Conservation (phyloP, 2,888 invertebrate genomes). For the Brachyptera putata region DNA sequence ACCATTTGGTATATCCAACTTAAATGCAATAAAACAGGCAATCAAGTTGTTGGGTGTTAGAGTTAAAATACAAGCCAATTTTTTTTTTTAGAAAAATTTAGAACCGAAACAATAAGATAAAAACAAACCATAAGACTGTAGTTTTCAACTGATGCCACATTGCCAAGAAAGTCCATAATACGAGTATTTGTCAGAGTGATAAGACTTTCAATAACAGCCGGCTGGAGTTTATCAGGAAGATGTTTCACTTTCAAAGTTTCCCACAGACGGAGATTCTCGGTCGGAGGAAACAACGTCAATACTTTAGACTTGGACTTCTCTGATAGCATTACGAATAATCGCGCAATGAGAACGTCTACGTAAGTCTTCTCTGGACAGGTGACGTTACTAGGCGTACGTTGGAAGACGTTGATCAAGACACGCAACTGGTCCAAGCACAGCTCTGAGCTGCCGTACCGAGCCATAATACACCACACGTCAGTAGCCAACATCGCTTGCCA, state of each 20-base stretch:
- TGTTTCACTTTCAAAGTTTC: conserved; percentile 17
- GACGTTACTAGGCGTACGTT: not conserved
- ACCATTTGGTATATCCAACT: no score
- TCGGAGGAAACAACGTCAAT: conserved; percentile 19
- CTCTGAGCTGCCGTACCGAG: conserved; percentile 31
- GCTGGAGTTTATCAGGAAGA: conserved; percentile 21
- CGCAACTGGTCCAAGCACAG: conserved; percentile 29
- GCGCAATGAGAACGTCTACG: conserved; percentile 11
- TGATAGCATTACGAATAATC: conserved; percentile 29
- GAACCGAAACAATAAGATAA: not conserved
- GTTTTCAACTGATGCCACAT: not conserved
- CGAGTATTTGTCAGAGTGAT: conserved; percentile 4
- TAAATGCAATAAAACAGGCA: no score
- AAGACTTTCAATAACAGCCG: not conserved
- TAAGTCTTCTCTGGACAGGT: conserved; percentile 22
- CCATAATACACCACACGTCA: conserved; percentile 34
- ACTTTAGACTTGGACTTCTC: conserved; percentile 23
- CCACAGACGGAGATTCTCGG: conserved; percentile 20
- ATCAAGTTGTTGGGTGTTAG: no score
- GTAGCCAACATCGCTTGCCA: conserved; percentile 32
- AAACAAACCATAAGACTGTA: conserved; percentile 18
- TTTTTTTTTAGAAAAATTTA: no score
- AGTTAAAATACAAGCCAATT: no score
- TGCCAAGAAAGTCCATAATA: conserved; percentile 13
- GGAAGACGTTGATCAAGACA: conserved; percentile 6